Percentiles rank a stretch among this genome's conserved stretches.
phyloP scores from a whole-genome alignment of 2,797 vertebrate genomes.

The Trachurus trachurus region DNA sequence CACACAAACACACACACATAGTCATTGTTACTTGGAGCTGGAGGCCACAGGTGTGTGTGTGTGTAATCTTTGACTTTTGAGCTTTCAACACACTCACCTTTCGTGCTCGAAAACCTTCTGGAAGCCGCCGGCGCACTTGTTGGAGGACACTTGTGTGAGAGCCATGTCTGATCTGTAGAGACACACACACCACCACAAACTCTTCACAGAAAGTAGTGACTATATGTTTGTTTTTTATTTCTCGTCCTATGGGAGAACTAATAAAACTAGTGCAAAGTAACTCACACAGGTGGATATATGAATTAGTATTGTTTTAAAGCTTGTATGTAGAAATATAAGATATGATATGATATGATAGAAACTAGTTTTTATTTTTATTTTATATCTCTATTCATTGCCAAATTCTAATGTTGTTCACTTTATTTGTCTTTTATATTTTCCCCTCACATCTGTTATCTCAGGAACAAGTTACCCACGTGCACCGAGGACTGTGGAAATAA shows the following conservation, averaged over 20 bases:
- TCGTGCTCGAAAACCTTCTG: conserved; percentile 98
- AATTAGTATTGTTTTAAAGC: no score
- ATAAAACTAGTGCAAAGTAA: background rate
- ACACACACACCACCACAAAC: background rate
- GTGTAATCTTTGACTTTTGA: background rate
- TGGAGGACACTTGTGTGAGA: conserved; percentile 93
- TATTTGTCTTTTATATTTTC: no score
- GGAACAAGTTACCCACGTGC: no score
- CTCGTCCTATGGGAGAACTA: background rate
- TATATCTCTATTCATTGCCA: no score
- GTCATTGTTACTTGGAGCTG: background rate
- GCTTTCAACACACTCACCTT: conserved; percentile 83
- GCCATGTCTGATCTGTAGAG: conserved; percentile 85
- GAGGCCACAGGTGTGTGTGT: background rate
- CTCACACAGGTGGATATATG: no score
- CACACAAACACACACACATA: background rate
- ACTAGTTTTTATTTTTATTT: no score
- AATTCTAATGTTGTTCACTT: no score
- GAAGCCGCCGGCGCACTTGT: conserved; percentile 93
- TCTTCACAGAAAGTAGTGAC: background rate
- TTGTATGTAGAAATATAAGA: no score
- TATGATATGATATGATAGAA: no score
- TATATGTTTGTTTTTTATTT: background rate
- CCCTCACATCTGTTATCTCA: no score
- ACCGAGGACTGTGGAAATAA: no score